Conservation (phyloP, 2,113 vertebrate species). For the Amphiprion percula region DNA sequence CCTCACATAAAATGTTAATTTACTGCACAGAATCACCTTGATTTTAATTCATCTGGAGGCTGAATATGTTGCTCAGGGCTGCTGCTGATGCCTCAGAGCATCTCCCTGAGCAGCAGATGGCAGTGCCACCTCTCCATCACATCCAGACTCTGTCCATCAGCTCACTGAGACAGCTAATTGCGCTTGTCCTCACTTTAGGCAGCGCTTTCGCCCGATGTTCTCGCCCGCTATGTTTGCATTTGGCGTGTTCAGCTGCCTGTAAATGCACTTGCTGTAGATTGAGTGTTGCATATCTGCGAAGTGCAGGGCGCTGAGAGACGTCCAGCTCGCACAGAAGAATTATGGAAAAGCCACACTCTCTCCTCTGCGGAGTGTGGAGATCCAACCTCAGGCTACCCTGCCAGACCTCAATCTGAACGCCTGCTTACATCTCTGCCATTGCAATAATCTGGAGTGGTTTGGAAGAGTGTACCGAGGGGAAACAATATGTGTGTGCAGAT, state of each 20-base stretch:
- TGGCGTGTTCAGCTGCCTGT: constrained; percentile 13
- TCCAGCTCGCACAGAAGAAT: constrained; percentile 56
- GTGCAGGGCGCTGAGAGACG: constrained; percentile 46
- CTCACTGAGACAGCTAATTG: constrained; percentile 21
- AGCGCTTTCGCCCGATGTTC: background rate
- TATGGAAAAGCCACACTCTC: constrained; percentile 63
- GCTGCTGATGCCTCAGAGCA: background rate
- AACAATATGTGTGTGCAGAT: constrained; percentile 65
- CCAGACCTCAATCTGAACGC: constrained; percentile 75
- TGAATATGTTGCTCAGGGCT: background rate
- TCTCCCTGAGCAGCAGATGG: constrained; percentile 72
- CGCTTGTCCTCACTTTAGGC: background rate
- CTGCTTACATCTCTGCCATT: constrained; percentile 68
- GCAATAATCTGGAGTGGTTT: constrained; percentile 68
- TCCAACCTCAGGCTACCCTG: constrained; percentile 62
- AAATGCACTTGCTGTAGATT: constrained; percentile 26
- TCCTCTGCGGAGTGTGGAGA: constrained; percentile 52
- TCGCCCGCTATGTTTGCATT: background rate
- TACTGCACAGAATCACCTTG: background rate
- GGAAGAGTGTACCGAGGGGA: constrained; percentile 53
- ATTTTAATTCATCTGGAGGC: background rate
- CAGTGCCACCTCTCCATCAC: constrained; percentile 64
- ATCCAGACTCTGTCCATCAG: background rate
- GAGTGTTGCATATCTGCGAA: constrained; percentile 30
- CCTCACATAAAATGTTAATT: background rate